Evolutionary conservation across 2,888 invertebrate species (phyloP), one percentile per base, ranked within the genome.

Genomic region (Andrena hattorfiana): DNA sequence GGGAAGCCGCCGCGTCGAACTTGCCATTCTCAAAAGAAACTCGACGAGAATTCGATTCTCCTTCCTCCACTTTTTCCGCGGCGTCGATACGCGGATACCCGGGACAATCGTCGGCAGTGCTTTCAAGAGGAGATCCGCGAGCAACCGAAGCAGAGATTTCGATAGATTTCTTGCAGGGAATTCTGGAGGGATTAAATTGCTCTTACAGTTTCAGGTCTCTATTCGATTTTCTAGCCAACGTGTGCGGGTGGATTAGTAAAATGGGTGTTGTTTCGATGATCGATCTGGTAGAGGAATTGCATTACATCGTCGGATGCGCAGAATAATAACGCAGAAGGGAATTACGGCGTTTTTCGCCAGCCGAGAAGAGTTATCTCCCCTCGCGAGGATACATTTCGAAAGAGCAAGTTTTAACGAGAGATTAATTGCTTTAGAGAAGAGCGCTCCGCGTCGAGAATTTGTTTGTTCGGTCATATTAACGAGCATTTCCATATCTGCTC

Each of bases 391-490:
- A 35, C 26, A 20, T 51, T 70, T 76, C 28, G 2, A 62, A 64
- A 23, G 49, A n/a, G 20, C 63, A 64, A 63, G 42, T 71, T 64
- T 64, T 63, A 71, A 63, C 48, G 71, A 10, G 48, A 63, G 71
- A 71, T 71, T 56, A 71, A 71, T 76, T 54, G 56, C n/a, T 63
- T 71, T 26, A 32, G 23, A 51, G 69, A 26, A 35, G 42, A 49
- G n/a, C 28, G 66, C 30, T 16, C 42, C 26, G 23, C 42, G 13
- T 2, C 32, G 28, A 20, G n/a, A 28, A 66, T 66, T 51, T 51
- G 6, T 69, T 69, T 35, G 59, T 48, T 56, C 54, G 35, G 13
- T 7, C 13, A 56, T 54, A 64, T 64, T 73, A 71, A 23, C 30
- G 56, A 56, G 30, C 66, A 32, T 30, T 51, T 42, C 16, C 26